phyloP scores from a whole-genome alignment of 2,888 invertebrate genomes.

The Lochmaea crataegi region DNA sequence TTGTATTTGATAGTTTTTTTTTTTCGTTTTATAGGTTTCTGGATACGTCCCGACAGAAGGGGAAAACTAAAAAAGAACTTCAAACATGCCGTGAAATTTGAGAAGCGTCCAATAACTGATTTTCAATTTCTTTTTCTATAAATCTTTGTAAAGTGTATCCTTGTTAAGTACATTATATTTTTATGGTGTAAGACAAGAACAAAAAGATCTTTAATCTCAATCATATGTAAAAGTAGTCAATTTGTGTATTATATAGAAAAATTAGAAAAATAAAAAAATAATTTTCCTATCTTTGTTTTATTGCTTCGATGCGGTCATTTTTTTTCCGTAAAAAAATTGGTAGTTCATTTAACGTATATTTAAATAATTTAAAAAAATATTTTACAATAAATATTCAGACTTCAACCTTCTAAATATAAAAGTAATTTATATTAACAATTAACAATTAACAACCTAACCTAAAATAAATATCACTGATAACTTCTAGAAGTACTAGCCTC shows the following conservation, averaged over 20 bases:
- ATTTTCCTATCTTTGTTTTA: conserved; percentile 28
- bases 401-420: neutral
- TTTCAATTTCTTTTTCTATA: conserved; percentile 29
- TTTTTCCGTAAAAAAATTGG: neutral
- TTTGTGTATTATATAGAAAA: conserved; percentile 41
- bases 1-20: neutral
- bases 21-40: conserved; percentile 33
- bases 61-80: conserved; percentile 36
- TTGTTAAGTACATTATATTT: conserved; percentile 30
- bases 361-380: neutral
- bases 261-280: conserved; percentile 32
- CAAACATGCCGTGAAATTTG: conserved; percentile 22
- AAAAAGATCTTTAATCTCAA: conserved; percentile 40
- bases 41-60: conserved; percentile 39
- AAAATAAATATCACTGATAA: neutral
- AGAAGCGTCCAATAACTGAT: conserved; percentile 22
- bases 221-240: conserved; percentile 43
- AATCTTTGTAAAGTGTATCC: conserved; percentile 16
- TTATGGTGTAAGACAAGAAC: conserved; percentile 28
- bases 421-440: neutral
- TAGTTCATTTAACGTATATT: neutral
- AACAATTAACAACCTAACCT: neutral
- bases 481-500: conserved; percentile 29
- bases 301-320: no score
- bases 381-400: neutral